These are phyloP conservation scores for Sebastes iracundus DNA, from an alignment of 2,797 vertebrate species.

Conservation along the genomic window DNA sequence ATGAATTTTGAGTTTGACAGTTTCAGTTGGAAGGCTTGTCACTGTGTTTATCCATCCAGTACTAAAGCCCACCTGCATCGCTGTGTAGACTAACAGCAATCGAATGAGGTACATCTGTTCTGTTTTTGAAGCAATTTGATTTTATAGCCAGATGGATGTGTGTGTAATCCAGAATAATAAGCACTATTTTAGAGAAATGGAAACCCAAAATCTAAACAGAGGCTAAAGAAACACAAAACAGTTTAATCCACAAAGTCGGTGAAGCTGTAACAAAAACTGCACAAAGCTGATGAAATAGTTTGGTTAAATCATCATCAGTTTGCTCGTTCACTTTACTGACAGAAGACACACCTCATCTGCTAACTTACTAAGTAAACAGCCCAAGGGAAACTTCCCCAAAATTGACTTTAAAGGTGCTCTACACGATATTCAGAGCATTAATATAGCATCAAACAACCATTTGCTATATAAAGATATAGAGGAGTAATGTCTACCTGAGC, in stretches of 20 bases:
- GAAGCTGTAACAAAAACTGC: not conserved
- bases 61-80: conserved; percentile 30
- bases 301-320: not conserved
- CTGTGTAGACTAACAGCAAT: not conserved
- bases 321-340: not conserved
- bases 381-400: not conserved
- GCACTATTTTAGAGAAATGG: not conserved
- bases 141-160: not conserved
- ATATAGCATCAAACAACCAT: no score
- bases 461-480: no score
- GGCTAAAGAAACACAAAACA: not conserved
- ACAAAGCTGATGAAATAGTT: not conserved
- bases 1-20: conserved; percentile 29
- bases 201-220: not conserved
- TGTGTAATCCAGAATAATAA: not conserved
- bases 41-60: conserved; percentile 45
- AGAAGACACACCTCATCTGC: not conserved
- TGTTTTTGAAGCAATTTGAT: not conserved
- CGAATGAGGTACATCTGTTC: conserved; percentile 24
- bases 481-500: no score
- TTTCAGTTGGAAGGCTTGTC: conserved; percentile 29
- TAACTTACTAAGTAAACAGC: not conserved
- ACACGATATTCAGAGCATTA: no score
- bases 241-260: not conserved
- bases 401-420: not conserved